Conservation (phyloP, 1,140 invertebrate species). For the Copidosoma floridanum region DNA sequence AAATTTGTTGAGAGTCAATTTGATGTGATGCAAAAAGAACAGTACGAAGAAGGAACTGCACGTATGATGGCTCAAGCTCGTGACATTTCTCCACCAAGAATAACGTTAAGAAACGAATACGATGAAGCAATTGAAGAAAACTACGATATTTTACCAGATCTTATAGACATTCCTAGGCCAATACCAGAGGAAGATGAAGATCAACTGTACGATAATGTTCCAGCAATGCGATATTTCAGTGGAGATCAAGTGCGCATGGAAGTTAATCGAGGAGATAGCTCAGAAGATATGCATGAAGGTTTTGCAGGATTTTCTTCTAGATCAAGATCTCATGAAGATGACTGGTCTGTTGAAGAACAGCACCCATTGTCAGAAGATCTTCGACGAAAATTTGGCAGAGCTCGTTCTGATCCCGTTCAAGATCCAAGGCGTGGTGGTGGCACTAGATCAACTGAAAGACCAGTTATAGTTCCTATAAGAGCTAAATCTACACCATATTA, state of each 20-base stretch:
- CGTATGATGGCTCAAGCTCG: conserved; percentile 16
- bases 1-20: conserved; percentile 50
- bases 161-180: conserved; percentile 38
- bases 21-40: conserved; percentile 34
- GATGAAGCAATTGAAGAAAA: conserved; percentile 46
- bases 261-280: conserved; percentile 45
- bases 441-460: conserved; percentile 50
- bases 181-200: conserved; percentile 52
- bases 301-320: conserved; percentile 43
- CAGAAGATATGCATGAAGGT: conserved; percentile 53
- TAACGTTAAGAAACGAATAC: conserved; percentile 44
- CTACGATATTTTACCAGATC: conserved; percentile 38
- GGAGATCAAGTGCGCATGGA: conserved; percentile 46
- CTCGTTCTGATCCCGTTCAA: conserved; percentile 40
- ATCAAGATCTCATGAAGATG: conserved; percentile 41
- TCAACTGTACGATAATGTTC: conserved; percentile 52
- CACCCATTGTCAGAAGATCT: conserved; percentile 23
- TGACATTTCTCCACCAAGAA: conserved; percentile 43
- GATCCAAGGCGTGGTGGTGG: conserved; percentile 38
- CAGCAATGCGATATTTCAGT: conserved; percentile 49
- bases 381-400: conserved; percentile 36
- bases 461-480: conserved; percentile 47
- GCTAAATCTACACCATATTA: conserved; percentile 53
- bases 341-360: conserved; percentile 48
- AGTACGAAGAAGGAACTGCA: neutral